Evolutionary conservation across 2,113 vertebrate species (phyloP).

Genomic region (Cygnus buccinator): DNA sequence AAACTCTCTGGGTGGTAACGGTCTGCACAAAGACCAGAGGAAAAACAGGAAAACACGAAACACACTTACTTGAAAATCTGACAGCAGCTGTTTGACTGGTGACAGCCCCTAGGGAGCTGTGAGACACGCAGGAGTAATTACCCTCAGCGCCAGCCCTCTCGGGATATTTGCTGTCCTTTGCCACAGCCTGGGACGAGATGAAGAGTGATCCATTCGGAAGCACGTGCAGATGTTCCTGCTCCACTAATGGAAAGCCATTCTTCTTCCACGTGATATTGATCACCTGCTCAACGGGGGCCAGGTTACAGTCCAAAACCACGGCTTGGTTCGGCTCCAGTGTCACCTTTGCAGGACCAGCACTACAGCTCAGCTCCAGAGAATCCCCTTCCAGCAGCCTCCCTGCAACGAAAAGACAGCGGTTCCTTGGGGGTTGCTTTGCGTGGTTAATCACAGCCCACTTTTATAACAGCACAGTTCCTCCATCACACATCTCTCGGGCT

Average conservation of each 20-base stretch:
- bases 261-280: conserved; percentile 88
- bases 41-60: neutral
- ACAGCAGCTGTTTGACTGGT: conserved; percentile 88
- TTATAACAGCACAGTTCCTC: neutral
- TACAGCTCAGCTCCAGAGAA: conserved; percentile 90
- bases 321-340: conserved; percentile 83
- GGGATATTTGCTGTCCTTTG: conserved; percentile 44
- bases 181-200: conserved; percentile 65
- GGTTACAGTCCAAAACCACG: conserved; percentile 87
- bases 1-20: neutral
- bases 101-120: conserved; percentile 84
- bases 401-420: conserved; percentile 59
- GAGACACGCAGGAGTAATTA: conserved; percentile 88
- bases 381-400: conserved; percentile 76
- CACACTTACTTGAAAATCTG: conserved; percentile 87
- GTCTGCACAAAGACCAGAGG: neutral
- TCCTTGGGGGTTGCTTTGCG: neutral
- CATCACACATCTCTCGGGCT: neutral
- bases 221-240: conserved; percentile 74
- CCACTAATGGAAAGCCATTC: conserved; percentile 79
- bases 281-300: conserved; percentile 77
- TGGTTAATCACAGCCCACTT: neutral
- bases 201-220: conserved; percentile 88
- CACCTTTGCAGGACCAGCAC: conserved; percentile 84
- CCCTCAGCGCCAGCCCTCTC: conserved; percentile 76